Conservation (phyloP, 2,113 vertebrate species). For the Origma solitaria region DNA sequence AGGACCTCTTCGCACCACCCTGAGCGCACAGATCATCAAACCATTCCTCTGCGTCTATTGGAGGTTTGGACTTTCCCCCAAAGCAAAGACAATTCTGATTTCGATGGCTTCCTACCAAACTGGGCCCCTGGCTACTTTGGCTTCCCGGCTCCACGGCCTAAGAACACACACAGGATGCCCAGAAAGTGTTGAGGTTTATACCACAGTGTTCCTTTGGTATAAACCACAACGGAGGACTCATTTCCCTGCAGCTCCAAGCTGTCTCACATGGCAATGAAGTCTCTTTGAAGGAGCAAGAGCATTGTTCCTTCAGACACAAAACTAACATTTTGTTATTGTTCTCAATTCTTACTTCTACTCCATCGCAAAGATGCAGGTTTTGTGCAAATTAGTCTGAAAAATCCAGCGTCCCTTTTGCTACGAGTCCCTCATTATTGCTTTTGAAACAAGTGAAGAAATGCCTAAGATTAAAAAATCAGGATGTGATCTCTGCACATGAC, state of each 20-base stretch:
- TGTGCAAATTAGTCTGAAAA: too few species aligned
- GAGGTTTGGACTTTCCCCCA: neutral
- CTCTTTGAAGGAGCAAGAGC: neutral
- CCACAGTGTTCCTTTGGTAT: neutral
- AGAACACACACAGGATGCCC: neutral
- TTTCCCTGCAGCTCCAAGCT: neutral
- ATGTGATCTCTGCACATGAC: neutral
- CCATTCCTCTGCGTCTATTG: accelerated
- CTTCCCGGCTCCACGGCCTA: neutral
- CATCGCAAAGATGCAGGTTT: too few species aligned
- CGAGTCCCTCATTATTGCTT: too few species aligned
- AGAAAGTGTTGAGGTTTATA: neutral
- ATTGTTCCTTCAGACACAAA: neutral
- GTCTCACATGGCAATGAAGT: neutral
- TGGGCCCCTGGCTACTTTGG: neutral
- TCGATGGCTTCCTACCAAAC: neutral
- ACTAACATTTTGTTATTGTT: neutral
- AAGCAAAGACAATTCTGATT: neutral
- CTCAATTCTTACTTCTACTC: too few species aligned
- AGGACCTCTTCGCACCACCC: neutral
- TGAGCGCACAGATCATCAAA: neutral
- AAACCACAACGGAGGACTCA: neutral
- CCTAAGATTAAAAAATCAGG: too few species aligned
- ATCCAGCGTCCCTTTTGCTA: too few species aligned
- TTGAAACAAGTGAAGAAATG: too few species aligned